A percentile compares a stretch with the other conserved stretches of the same genome.
Evolutionary conservation across 2,113 vertebrate species (phyloP).

Genomic region (Oophaga pumilio): DNA sequence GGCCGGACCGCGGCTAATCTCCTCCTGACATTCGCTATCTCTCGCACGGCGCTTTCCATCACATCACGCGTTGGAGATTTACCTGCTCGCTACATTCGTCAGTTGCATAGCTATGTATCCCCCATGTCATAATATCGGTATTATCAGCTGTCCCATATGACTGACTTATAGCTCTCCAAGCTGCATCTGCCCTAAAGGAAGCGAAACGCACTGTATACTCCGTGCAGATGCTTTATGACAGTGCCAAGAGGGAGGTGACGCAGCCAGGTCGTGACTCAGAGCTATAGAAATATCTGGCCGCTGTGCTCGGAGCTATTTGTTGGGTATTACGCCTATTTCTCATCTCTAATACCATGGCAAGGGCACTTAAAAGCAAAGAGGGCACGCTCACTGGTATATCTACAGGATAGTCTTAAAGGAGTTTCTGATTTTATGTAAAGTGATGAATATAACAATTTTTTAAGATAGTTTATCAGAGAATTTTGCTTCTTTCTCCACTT

Average conservation of each 20-base stretch:
- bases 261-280: not conserved
- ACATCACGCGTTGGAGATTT: not conserved
- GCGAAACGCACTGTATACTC: not conserved
- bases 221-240: constrained; percentile 3
- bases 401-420: too few relatives aligned
- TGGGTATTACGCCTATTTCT: not conserved
- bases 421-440: too few relatives aligned
- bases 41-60: not conserved
- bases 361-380: not conserved
- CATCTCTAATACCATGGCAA: not conserved
- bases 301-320: not conserved
- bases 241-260: not conserved
- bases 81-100: not conserved
- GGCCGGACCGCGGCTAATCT: constrained; percentile 23
- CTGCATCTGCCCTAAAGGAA: not conserved
- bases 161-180: not conserved
- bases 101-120: not conserved
- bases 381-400: too few relatives aligned
- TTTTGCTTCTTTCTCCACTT: too few relatives aligned
- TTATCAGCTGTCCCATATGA: not conserved
- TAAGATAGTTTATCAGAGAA: too few relatives aligned
- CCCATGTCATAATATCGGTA: not conserved
- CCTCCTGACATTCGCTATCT: constrained; percentile 12
- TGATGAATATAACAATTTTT: too few relatives aligned
- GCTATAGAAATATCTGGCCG: not conserved